phyloP scores from a whole-genome alignment of 2,888 invertebrate species.

The Lordiphosa fenestrarum region DNA sequence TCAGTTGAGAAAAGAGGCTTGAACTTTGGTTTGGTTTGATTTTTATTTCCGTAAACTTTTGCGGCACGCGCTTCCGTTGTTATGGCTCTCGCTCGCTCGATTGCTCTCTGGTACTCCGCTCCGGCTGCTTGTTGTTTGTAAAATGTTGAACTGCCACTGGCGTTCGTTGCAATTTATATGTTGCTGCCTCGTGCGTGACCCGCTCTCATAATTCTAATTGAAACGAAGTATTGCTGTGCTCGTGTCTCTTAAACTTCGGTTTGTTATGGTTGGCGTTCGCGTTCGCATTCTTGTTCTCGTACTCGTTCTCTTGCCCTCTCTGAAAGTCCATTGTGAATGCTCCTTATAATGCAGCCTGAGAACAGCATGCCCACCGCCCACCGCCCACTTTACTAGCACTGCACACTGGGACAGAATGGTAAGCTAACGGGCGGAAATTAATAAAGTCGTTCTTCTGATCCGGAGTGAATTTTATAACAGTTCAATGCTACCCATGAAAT shows the following conservation, averaged over 20 bases:
- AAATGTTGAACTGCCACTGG: slow-evolving; percentile 52
- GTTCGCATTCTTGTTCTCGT: slow-evolving; percentile 18
- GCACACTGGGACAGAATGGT: neutral
- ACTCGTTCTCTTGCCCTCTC: slow-evolving; percentile 11
- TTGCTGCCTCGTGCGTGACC: slow-evolving; percentile 46
- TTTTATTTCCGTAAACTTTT: slow-evolving; percentile 75
- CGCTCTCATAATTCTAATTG: slow-evolving; percentile 50
- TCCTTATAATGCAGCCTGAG: slow-evolving; percentile 20
- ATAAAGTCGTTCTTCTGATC: too few species aligned
- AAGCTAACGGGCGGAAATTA: too few species aligned
- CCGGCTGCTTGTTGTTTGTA: slow-evolving; percentile 40
- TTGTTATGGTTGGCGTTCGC: slow-evolving; percentile 54
- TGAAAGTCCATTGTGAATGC: slow-evolving; percentile 18
- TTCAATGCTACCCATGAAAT: too few species aligned
- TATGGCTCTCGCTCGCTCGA: slow-evolving; percentile 21
- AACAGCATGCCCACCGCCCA: too few species aligned
- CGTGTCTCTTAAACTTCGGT: slow-evolving; percentile 49
- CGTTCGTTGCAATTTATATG: slow-evolving; percentile 64
- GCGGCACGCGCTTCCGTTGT: slow-evolving; percentile 62
- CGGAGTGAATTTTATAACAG: too few species aligned
- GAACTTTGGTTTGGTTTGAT: slow-evolving; percentile 38
- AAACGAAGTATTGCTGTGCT: slow-evolving; percentile 28
- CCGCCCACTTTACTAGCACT: neutral
- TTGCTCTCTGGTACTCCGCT: slow-evolving; percentile 11
- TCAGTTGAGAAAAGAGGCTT: slow-evolving; percentile 11